phyloP scores from a whole-genome alignment of 2,113 vertebrate species.

The Petaurus breviceps region DNA sequence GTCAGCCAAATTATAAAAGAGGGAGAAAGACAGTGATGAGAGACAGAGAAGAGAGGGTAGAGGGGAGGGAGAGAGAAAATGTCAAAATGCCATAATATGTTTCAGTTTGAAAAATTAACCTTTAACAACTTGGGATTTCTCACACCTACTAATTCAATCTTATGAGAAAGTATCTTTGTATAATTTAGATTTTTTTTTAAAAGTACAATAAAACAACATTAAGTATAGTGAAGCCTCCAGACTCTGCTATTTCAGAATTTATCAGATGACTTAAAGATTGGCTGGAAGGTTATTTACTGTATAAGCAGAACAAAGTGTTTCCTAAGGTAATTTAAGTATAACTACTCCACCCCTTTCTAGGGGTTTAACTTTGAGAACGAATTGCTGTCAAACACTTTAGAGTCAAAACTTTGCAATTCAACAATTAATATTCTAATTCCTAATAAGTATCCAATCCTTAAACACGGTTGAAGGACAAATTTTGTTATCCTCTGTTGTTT shows the following conservation, averaged over 20 bases:
- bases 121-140: constrained; percentile 72
- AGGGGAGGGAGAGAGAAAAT: neutral
- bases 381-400: neutral
- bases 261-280: neutral
- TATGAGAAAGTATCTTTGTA: constrained; percentile 84
- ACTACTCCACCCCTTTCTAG: neutral
- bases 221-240: neutral
- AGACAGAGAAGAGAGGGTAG: neutral
- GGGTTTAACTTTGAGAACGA: neutral
- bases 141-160: constrained; percentile 62
- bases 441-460: neutral
- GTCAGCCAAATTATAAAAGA: neutral
- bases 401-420: neutral
- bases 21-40: neutral
- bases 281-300: neutral
- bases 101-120: constrained; percentile 72
- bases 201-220: constrained; percentile 10
- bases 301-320: neutral
- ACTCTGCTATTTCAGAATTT: neutral
- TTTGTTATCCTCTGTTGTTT: neutral
- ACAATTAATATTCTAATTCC: neutral
- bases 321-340: constrained; percentile 14
- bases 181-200: constrained; percentile 49
- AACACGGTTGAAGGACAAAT: neutral
- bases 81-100: neutral